Percentiles rank a stretch among this genome's conserved stretches.
phyloP scores from a whole-genome alignment of 2,888 invertebrate species.

The Priapulus caudatus region DNA sequence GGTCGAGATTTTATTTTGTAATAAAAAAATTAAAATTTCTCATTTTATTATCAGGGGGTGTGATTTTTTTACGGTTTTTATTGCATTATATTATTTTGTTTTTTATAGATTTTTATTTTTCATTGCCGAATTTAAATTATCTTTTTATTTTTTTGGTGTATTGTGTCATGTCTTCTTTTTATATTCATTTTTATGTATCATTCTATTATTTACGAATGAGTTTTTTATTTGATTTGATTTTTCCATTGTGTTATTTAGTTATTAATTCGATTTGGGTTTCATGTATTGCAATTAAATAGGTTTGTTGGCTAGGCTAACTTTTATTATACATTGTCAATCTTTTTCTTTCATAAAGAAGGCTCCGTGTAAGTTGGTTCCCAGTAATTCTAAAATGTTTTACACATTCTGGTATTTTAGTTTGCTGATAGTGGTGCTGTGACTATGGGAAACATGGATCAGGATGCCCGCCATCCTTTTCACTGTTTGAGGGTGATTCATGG shows the following conservation, averaged over 20 bases:
- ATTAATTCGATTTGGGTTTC: too few relatives aligned
- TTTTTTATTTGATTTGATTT: too few relatives aligned
- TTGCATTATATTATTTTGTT: neutral
- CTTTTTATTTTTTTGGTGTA: too few relatives aligned
- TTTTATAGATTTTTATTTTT: neutral
- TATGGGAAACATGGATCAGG: constrained; percentile 50
- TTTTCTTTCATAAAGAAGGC: too few relatives aligned
- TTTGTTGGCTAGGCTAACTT: neutral
- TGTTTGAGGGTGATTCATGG: constrained; percentile 58
- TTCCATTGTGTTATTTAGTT: too few relatives aligned
- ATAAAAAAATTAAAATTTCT: neutral
- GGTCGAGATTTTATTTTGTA: neutral
- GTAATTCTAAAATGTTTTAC: too few relatives aligned
- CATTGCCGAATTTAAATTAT: neutral
- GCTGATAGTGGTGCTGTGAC: constrained; percentile 64
- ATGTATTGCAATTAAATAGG: too few relatives aligned
- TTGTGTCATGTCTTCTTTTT: too few relatives aligned
- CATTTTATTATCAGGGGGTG: neutral
- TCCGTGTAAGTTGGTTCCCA: too few relatives aligned
- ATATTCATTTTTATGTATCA: too few relatives aligned
- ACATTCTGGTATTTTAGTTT: too few relatives aligned
- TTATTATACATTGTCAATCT: neutral
- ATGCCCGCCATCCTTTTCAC: constrained; percentile 62
- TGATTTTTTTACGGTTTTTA: constrained; percentile 7
- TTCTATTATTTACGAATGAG: too few relatives aligned